Base-by-base conservation (phyloP, 2,888 invertebrate genomes). In the Muschampia plurimacula region DNA sequence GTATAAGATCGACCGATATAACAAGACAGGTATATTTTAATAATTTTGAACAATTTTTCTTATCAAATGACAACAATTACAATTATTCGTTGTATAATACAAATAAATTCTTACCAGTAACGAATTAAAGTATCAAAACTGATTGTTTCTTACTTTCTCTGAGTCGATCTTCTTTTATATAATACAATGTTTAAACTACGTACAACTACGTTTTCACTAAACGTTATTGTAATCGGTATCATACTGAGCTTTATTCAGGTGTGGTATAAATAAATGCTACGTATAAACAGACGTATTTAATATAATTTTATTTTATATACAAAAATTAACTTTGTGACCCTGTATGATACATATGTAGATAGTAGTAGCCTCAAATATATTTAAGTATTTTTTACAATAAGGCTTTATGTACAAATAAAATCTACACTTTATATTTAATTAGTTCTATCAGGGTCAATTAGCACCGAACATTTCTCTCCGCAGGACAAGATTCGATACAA, bases 161-260 rank as follows among this genome's bases (percentile, higher is more conserved):
- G 2, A 55, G 64, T 62, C 64, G 60, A 60, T 64, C 60, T 69
- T 70, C 74, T 74, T 70, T 75, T 75, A 22, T 55, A 75, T 71
- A 75, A 60, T 64, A 78, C 67, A 73, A 74, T 73, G 76, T 69
- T 72, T 75, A 74, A 72, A 74, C 76, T 74, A 70, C 72, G 63
- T 74, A 73, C 69, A 75, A 75, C 72, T 77, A 76, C 60, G 72
- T 63, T 67, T 72, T 39, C n/a, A 39, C 72, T 65, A 74, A 64
- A 73, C 32, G 75, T 80, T 76, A 80, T 77, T 85, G 81, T 82
- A 81, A 77, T 76, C 79, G 80, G 81, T 82, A 82, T 79, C 71
- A 79, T 86, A 86, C 86, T 94, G 94, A 94, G 94, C 94, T 88
- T 93, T 91, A 80, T 91, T 93, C 94, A 94, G 94, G 94, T 94